phyloP scores from a whole-genome alignment of 2,797 vertebrate species.

The Gadopsis bispinosus region DNA sequence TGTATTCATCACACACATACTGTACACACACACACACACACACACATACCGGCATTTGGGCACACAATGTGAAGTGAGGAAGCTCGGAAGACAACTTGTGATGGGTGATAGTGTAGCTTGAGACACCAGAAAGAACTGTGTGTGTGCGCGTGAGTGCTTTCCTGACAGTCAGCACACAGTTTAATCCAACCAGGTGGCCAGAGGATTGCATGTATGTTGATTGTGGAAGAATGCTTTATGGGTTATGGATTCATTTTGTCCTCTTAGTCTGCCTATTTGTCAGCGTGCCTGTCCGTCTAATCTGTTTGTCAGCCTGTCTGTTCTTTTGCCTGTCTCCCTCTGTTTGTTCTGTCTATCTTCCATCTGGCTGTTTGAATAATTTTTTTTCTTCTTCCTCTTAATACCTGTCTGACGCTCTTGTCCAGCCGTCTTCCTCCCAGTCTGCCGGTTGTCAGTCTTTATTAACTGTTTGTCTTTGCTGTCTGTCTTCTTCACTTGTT shows the following conservation, averaged over 20 bases:
- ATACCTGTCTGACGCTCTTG: slow-evolving; percentile 40
- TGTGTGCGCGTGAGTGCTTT: slow-evolving; percentile 2
- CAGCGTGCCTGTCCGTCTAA: slow-evolving; percentile 52
- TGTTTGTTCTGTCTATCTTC: slow-evolving; percentile 54
- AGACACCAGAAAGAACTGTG: slow-evolving; percentile 17
- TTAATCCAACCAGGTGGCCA: slow-evolving; percentile 73
- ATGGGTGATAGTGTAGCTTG: slow-evolving; percentile 32
- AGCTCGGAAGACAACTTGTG: slow-evolving; percentile 48
- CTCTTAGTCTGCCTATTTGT: slow-evolving; percentile 66
- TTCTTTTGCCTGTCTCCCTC: slow-evolving; percentile 47
- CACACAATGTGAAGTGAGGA: slow-evolving; percentile 37
- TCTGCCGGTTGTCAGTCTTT: slow-evolving; percentile 49
- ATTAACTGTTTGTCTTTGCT: slow-evolving; percentile 49
- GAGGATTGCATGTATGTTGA: slow-evolving; percentile 76
- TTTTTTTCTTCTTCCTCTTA: slow-evolving; percentile 20
- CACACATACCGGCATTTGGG: neutral
- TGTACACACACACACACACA: slow-evolving; percentile 41
- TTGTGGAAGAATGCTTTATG: slow-evolving; percentile 59
- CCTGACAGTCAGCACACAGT: slow-evolving; percentile 46
- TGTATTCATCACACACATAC: slow-evolving; percentile 74
- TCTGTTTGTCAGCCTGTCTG: slow-evolving; percentile 56
- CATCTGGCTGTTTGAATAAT: slow-evolving; percentile 46
- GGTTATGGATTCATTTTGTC: slow-evolving; percentile 73
- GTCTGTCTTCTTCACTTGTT: slow-evolving; percentile 49
- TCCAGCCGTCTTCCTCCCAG: slow-evolving; percentile 43